These are phyloP conservation scores for Embidobia sp. DNA, from an alignment of 2,888 invertebrate species.

Conservation along the genomic window DNA sequence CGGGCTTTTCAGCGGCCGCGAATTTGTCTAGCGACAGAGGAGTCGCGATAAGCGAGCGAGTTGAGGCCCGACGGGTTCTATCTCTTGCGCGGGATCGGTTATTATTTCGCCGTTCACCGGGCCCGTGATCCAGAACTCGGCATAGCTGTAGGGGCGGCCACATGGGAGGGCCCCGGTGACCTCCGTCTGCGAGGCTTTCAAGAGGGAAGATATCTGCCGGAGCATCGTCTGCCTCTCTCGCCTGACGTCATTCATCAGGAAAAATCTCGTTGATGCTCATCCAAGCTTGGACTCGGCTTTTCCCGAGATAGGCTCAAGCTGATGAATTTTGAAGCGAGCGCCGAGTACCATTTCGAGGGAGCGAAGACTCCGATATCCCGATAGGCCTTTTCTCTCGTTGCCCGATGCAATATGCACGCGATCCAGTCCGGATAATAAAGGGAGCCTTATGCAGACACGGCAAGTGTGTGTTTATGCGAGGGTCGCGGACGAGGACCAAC, in stretches of 20 bases:
- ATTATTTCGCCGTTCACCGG: too few relatives aligned
- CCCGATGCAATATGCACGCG: constrained; percentile 78
- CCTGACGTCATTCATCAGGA: constrained; percentile 73
- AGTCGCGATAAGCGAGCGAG: too few relatives aligned
- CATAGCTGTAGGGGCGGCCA: not conserved
- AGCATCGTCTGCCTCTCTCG: constrained; percentile 74
- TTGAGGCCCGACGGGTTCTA: too few relatives aligned
- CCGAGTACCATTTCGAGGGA: constrained; percentile 47
- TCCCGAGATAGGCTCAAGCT: constrained; percentile 38
- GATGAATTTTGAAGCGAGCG: constrained; percentile 58
- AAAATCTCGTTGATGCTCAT: constrained; percentile 57
- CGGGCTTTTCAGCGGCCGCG: not conserved
- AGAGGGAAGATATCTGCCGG: constrained; percentile 67
- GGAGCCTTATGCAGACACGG: constrained; percentile 73
- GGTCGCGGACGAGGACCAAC: constrained; percentile 68
- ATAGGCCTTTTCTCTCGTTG: constrained; percentile 64
- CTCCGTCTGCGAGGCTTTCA: constrained; percentile 25
- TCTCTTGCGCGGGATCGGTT: too few relatives aligned
- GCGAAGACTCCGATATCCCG: constrained; percentile 50
- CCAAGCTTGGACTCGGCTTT: constrained; percentile 31
- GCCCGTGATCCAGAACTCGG: constrained; percentile 1
- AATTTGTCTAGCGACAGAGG: not conserved
- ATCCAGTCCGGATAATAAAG: constrained; percentile 76
- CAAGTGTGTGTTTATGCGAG: constrained; percentile 74
- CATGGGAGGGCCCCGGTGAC: constrained; percentile 15